A percentile compares a stretch with the other conserved stretches of the same genome.
Evolutionary conservation across 1,140 invertebrate genomes (phyloP).

Genomic region (Rhagoletis pomonella): DNA sequence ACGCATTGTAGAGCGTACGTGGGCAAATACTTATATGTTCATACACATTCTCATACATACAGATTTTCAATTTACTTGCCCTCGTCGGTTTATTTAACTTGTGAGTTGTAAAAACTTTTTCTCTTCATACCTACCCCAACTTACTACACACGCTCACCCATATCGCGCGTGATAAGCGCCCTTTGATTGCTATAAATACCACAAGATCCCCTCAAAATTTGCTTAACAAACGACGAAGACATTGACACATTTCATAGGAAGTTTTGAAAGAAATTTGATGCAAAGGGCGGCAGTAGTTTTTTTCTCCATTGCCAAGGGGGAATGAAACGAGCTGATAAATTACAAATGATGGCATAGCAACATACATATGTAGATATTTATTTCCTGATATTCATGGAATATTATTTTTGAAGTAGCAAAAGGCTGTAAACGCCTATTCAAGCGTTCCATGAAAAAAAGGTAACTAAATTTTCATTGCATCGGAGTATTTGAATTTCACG

Average conservation of each 20-base stretch:
- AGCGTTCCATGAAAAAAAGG: too few relatives aligned
- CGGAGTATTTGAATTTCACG: too few relatives aligned
- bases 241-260: not conserved
- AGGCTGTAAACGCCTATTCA: too few relatives aligned
- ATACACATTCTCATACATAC: slow-evolving; percentile 8
- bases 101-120: not conserved
- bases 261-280: not conserved
- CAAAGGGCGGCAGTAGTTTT: not conserved
- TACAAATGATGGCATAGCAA: too few relatives aligned
- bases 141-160: not conserved
- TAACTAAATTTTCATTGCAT: too few relatives aligned
- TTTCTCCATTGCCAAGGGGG: not conserved
- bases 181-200: not conserved
- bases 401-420: too few relatives aligned
- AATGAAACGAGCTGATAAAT: not conserved
- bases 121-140: too few relatives aligned
- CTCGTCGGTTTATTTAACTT: not conserved
- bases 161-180: not conserved
- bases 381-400: too few relatives aligned
- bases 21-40: too few relatives aligned
- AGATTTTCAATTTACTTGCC: not conserved
- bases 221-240: not conserved
- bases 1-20: too few relatives aligned
- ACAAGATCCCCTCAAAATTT: not conserved
- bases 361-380: too few relatives aligned